phyloP scores from a whole-genome alignment of 1,140 invertebrate species.

The Rhagoletis zephyria region DNA sequence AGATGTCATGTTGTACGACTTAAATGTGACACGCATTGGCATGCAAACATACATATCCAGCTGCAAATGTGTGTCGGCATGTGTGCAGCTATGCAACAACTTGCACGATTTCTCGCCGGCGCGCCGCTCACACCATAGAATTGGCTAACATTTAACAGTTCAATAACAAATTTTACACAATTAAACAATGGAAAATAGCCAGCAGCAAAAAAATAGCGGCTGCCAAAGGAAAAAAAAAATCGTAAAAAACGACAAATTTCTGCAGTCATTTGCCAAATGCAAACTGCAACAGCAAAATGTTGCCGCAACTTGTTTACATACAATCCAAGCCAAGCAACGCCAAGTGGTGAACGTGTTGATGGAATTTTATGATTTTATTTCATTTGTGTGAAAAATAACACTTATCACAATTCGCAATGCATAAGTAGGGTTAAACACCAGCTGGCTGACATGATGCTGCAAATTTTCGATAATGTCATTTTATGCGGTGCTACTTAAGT shows the following conservation, averaged over 20 bases:
- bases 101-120: no score
- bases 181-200: constrained; percentile 30
- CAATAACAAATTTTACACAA: constrained; percentile 27
- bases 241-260: background rate
- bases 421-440: no score
- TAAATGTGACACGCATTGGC: constrained; percentile 34
- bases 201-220: background rate
- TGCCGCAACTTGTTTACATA: constrained; percentile 41
- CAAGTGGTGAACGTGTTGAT: background rate
- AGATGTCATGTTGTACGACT: constrained; percentile 47
- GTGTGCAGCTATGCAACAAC: background rate
- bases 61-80: background rate
- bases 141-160: constrained; percentile 30
- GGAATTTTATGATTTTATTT: background rate
- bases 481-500: background rate
- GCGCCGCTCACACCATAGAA: constrained; percentile 7
- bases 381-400: constrained; percentile 26
- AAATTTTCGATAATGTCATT: background rate
- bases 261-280: constrained; percentile 1
- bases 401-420: background rate
- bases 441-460: no score
- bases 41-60: constrained; percentile 8
- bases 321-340: background rate
- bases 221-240: background rate
- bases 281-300: constrained; percentile 16